These are phyloP conservation scores for Agelaius phoeniceus DNA, from an alignment of 2,113 vertebrate species.

Conservation along the genomic window DNA sequence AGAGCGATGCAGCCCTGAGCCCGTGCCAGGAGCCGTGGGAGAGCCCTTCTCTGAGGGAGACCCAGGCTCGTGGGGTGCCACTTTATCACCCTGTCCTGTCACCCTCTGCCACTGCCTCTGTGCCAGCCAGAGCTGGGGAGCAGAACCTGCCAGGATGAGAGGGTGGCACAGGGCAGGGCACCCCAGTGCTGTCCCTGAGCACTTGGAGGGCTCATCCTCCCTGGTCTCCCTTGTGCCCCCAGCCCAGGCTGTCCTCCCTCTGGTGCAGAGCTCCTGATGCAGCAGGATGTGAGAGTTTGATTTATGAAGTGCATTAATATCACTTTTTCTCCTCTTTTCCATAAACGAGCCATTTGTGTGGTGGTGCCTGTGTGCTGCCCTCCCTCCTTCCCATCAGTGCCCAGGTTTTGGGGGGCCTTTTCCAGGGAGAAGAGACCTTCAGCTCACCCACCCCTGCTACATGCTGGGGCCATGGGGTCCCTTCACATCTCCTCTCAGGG, in stretches of 20 bases:
- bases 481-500: background rate
- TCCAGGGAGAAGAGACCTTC: background rate
- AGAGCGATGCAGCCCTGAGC: background rate
- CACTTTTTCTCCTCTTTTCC: background rate
- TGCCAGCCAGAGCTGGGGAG: background rate
- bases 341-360: accelerated
- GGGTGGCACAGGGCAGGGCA: background rate
- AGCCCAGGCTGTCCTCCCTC: background rate
- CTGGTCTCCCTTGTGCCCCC: background rate
- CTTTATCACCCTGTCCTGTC: background rate
- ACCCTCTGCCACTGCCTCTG: accelerated
- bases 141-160: background rate
- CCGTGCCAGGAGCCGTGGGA: accelerated
- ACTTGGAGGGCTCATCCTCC: accelerated
- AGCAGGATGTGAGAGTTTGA: background rate
- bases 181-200: accelerated
- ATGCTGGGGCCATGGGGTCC: accelerated
- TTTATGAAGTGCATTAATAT: background rate
- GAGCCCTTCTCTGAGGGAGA: background rate
- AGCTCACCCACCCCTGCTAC: background rate
- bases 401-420: background rate
- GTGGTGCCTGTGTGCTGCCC: accelerated
- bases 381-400: background rate
- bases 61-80: background rate
- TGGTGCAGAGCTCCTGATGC: background rate